Evolutionary conservation across 2,797 vertebrate genomes (phyloP), one percentile per base, ranked within the genome.

Genomic region (Acestrorhynchus altus): DNA sequence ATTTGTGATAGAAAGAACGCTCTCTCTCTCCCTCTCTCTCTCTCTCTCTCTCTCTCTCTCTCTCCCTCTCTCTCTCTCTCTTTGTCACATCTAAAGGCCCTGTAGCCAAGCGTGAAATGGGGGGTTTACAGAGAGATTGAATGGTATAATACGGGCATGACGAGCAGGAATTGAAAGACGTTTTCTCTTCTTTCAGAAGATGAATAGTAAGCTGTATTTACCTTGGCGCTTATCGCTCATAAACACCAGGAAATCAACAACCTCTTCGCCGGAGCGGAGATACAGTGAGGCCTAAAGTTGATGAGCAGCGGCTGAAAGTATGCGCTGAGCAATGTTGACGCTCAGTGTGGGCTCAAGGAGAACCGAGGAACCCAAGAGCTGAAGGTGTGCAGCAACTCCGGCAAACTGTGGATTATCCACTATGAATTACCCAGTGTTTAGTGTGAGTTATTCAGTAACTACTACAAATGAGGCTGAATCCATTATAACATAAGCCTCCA

Each of bases 91-190:
- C 89, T 90, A 91, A 92, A 91, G 88, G 91, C 87, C 81, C 79
- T 87, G 88, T 89, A 90, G 86, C 86, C 8, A 87, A 92, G 88
- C 88, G 88, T 92, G 91, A 92, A 92, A 93, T 90, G 86, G 90
- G 89, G 90, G 89, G 83, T 85, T 81, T 78, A 74, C 65, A 39
- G 74, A 81, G 76, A 74, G 63, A 74, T 82, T 82, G 80, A 89
- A 85, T 85, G 76, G 84, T 88, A 81, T 90, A 87, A 90, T 90
- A 89, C 87, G 84, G 81, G 81, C 85, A 83, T 73, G 86, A 92
- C 89, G 85, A 84, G 85, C 79, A 82, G 70, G 77, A 90, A 90
- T 87, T 89, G 83, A 84, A 87, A 85, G 88, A 86, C 46, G 64
- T 57, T 71, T 89, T 88, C 88, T 76, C 82, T 79, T 87, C 86